Base-by-base conservation (phyloP, 2,797 vertebrate species). In the Steatocranus sp. region DNA sequence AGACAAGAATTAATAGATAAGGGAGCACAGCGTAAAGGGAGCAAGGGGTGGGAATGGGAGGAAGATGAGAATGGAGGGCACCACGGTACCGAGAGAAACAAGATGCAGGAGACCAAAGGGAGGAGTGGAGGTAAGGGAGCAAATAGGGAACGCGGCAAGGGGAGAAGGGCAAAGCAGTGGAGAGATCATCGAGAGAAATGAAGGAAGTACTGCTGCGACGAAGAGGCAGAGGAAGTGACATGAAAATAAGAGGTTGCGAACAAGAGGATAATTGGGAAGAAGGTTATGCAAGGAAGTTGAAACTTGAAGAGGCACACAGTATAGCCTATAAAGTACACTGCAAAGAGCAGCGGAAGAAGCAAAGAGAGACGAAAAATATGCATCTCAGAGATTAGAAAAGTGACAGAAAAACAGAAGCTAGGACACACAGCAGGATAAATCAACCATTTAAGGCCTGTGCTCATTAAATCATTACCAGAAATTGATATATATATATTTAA, bases 1-100 rank as follows among this genome's bases (percentile, higher is more conserved):
- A 89, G 91, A 91, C 86, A 50, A 85, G 90, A 91, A 92, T 88
- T 82, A 83, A 93, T 88, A 92, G 92, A 93, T 89, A 90, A 93
- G 90, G 88, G 88, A 83, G 87, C 75, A 66, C 38, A 34, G 88
- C 20, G 20, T 80, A 63, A 43, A 50, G 77, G 83, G 63, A 73
- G 68, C 68, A 48, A 30, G 43, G 68, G 25, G 41, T 48, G 38
- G 74, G 51, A 36, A 20, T 32, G 23, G 30, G 2, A 17, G 49
- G 79, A 30, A 78, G 68, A 56, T 27, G 80, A 75, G 82, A 83
- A 83, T 1, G 68, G 68, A 83, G 83, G 89, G 83, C 76, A 82
- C 51, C 63, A 8, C 4, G 25, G 75, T 82, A 73, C 56, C 51
- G n/a, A 27, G 75, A 80, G 78, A 54, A 83, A 80, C 83, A 81